Percentiles rank a stretch among this genome's conserved stretches.
Conservation (phyloP, 2,888 invertebrate genomes). For the Aphelenchoides bicaudatus region DNA sequence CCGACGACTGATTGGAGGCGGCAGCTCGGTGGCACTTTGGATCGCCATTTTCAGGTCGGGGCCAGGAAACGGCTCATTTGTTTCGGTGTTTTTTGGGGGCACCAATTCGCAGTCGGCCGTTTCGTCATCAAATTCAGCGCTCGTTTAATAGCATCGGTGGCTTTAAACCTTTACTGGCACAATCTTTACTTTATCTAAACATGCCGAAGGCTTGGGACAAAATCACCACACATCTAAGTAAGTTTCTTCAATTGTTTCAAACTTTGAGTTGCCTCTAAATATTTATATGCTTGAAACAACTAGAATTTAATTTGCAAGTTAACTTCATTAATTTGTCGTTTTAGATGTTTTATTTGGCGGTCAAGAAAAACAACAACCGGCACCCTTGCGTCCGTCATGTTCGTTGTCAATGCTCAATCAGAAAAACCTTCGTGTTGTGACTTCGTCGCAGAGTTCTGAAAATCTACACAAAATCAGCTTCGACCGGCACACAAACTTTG, state of each 20-base stretch:
- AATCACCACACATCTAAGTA: slow-evolving; percentile 53
- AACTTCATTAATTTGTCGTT: slow-evolving; percentile 12
- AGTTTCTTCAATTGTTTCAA: slow-evolving; percentile 20
- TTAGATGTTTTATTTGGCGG: slow-evolving; percentile 47
- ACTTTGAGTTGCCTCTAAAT: neutral
- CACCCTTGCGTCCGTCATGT: slow-evolving; percentile 41
- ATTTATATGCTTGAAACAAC: no score
- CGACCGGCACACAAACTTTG: neutral
- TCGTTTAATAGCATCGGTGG: no score
- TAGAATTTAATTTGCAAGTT: neutral
- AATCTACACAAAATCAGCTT: slow-evolving; percentile 44
- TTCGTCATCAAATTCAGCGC: slow-evolving; percentile 6
- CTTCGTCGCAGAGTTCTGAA: slow-evolving; percentile 48
- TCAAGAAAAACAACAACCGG: slow-evolving; percentile 41
- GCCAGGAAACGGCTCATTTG: no score
- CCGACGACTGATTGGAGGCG: no score
- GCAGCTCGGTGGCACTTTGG: neutral
- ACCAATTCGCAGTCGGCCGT: neutral
- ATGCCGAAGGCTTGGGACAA: slow-evolving; percentile 53
- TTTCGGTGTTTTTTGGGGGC: slow-evolving; percentile 10
- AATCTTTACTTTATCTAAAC: neutral
- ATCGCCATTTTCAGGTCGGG: neutral
- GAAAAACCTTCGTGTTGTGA: slow-evolving; percentile 35
- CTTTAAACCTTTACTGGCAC: no score
- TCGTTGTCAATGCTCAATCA: slow-evolving; percentile 49